Evolutionary conservation across 1,140 invertebrate genomes (phyloP).

Genomic region (Stegodyphus dumicola): DNA sequence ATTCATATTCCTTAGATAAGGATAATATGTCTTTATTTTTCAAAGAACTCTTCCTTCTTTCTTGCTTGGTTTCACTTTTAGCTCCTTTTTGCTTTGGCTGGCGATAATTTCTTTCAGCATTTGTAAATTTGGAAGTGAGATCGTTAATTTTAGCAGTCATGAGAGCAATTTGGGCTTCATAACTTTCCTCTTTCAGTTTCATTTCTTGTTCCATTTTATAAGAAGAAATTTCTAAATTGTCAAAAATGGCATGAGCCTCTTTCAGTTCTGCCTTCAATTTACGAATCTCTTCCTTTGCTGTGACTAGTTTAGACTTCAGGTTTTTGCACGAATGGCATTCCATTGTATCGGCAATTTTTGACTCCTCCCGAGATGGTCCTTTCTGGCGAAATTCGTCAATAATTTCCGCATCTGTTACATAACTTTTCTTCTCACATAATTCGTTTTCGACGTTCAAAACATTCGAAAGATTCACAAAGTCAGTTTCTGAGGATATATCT

Average conservation of each 20-base stretch:
- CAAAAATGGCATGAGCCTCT: conserved; percentile 81
- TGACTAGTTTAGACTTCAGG: conserved; percentile 18
- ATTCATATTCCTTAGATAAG: conserved; percentile 83
- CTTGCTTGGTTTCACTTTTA: conserved; percentile 78
- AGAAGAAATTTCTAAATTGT: conserved; percentile 81
- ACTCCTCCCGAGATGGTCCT: too few species aligned
- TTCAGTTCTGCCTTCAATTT: conserved; percentile 83
- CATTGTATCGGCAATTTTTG: too few species aligned
- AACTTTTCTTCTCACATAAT: too few species aligned
- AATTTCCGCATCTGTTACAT: too few species aligned
- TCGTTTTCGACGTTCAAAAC: neutral
- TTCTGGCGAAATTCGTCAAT: too few species aligned
- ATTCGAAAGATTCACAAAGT: too few species aligned
- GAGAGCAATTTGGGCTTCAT: conserved; percentile 80
- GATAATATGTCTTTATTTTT: conserved; percentile 81
- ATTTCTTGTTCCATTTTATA: conserved; percentile 80
- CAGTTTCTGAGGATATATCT: too few species aligned
- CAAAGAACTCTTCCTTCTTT: conserved; percentile 82
- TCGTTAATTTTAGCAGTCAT: conserved; percentile 87
- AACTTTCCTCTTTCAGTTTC: conserved; percentile 76
- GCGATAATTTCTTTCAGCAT: conserved; percentile 84
- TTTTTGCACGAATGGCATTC: conserved; percentile 16
- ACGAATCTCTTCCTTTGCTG: conserved; percentile 83
- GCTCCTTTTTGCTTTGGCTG: conserved; percentile 82
- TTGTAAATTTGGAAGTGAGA: conserved; percentile 81